Conservation (phyloP, 2,797 vertebrate species). For the Eulemur rubriventer region DNA sequence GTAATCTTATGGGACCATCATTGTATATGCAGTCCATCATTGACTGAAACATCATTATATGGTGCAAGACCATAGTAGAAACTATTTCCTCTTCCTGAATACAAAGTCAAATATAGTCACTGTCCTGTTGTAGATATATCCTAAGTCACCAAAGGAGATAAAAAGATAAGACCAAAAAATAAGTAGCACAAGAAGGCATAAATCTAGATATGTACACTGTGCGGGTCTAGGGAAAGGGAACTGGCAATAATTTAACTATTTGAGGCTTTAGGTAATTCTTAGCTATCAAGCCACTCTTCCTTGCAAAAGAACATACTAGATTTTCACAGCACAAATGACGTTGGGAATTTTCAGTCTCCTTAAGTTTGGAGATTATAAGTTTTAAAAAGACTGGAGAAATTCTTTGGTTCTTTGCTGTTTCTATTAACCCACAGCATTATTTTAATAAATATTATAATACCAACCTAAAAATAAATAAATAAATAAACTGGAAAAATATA, state of each 20-base stretch:
- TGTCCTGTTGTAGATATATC: background rate
- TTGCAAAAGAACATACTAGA: background rate
- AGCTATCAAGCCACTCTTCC: background rate
- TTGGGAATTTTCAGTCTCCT: background rate
- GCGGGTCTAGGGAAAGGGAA: background rate
- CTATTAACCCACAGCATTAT: constrained; percentile 94
- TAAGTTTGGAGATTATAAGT: background rate
- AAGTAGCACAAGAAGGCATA: background rate
- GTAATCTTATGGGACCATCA: too few species aligned
- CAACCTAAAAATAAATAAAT: constrained; percentile 82
- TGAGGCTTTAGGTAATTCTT: background rate
- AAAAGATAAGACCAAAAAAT: background rate
- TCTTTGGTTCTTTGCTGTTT: constrained; percentile 93
- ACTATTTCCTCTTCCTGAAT: background rate
- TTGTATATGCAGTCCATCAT: too few species aligned
- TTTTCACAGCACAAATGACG: background rate
- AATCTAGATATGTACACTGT: too few species aligned
- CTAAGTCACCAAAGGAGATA: background rate
- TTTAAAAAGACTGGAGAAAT: background rate
- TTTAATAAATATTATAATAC: constrained; percentile 95
- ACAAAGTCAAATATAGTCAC: background rate
- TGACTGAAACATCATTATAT: background rate
- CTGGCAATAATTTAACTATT: background rate
- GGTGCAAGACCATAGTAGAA: background rate
- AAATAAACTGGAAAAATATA: background rate